Base-by-base conservation (phyloP, 2,797 vertebrate species). In the Sebastes elongatus region DNA sequence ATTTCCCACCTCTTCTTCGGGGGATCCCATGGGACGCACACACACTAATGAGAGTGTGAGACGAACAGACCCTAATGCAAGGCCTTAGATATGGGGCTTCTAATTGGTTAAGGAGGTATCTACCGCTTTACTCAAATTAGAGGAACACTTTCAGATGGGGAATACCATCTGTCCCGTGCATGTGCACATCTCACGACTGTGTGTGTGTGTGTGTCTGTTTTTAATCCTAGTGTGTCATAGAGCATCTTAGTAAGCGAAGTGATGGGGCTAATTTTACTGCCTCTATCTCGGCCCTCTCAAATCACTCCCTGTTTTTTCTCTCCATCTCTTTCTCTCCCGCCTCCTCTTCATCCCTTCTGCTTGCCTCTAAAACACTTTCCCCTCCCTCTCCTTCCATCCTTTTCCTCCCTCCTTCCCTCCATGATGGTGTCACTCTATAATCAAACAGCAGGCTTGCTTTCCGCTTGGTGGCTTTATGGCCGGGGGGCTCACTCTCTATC, bases 401-500 rank as follows among this genome's bases (percentile, higher is more conserved):
- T 49, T 74, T 67, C 74, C 64, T 68, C 76, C 59, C 52, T 80
- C 85, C 67, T 65, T 83, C 84, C 65, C 79, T 90, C 83, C 83
- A 64, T 83, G 90, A 86, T 94, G 92, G 91, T 93, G 87, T 96
- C 95, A 94, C 88, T 91, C 91, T 95, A 93, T 93, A 95, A 96
- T 96, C 93, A 95, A 96, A 96, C 94, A 95, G 95, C 90, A 91
- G 97, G 95, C 95, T 94, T 91, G 93, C 96, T 97, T 97, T 97
- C 96, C 95, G 94, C 95, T 89, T 90, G 93, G 93, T 95, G 93
- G 94, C 95, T 97, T 97, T 95, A 96, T 96, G 94, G 96, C 96
- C 93, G 89, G 90, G 86, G 94, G 93, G 86, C 80, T 74, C 76
- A 57, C 92, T 89, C 86, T 93, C 89, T 93, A 86, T 89, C 90